Conservation (phyloP, 2,888 invertebrate species). For the Hybos culiciformis region DNA sequence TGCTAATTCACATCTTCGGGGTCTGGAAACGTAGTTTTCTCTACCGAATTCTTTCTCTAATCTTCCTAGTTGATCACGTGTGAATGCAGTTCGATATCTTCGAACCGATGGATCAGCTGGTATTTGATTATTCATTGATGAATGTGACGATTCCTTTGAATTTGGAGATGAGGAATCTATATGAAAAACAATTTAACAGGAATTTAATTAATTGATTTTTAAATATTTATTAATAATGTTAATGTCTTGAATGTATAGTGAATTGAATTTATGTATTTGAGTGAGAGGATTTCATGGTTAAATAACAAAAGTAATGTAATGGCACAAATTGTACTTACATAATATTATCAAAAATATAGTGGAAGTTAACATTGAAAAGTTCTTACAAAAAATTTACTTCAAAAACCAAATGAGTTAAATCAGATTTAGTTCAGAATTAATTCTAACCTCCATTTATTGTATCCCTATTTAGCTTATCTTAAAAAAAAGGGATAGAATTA, state of each 20-base stretch:
- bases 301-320: too few species aligned
- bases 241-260: not conserved
- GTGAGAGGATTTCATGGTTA: too few species aligned
- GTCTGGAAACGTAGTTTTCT: conserved; percentile 95
- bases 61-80: conserved; percentile 79
- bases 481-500: too few species aligned
- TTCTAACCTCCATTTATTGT: too few species aligned
- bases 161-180: conserved; percentile 32
- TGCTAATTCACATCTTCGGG: conserved; percentile 87
- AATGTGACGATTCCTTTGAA: conserved; percentile 1
- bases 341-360: too few species aligned
- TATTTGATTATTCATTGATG: conserved; percentile 18
- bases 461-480: too few species aligned
- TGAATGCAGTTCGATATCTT: conserved; percentile 93
- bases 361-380: too few species aligned
- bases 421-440: too few species aligned
- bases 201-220: conserved; percentile 1
- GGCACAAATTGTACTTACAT: too few species aligned
- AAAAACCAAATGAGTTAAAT: too few species aligned
- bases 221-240: not conserved
- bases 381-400: too few species aligned
- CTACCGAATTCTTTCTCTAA: conserved; percentile 93
- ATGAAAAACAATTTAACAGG: conserved; percentile 2
- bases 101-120: conserved; percentile 55
- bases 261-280: not conserved